phyloP scores from a whole-genome alignment of 2,888 invertebrate genomes.

The Conops quadrifasciatus region DNA sequence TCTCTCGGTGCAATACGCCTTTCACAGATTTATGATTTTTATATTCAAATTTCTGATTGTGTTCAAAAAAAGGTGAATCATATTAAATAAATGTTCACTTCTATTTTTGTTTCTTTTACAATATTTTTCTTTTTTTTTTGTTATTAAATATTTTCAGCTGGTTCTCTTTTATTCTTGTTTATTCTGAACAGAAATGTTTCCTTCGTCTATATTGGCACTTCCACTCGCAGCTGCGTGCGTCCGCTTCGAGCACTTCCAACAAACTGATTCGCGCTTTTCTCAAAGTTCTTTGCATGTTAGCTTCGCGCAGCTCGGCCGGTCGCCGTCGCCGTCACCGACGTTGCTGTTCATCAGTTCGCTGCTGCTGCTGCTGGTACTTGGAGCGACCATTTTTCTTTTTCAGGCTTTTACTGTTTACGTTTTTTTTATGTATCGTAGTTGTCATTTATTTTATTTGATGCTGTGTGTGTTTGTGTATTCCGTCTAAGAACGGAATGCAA shows the following conservation, averaged over 20 bases:
- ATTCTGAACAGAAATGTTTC: not conserved
- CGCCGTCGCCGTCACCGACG: constrained; percentile 26
- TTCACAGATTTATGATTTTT: not conserved
- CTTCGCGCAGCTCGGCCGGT: constrained; percentile 10
- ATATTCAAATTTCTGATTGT: not conserved
- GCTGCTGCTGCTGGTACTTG: constrained; percentile 21
- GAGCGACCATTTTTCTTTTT: constrained; percentile 14
- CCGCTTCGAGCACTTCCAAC: constrained; percentile 58
- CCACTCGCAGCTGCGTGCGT: constrained; percentile 51
- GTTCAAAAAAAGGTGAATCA: not conserved
- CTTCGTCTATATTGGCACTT: constrained; percentile 3
- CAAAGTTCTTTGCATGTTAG: constrained; percentile 54
- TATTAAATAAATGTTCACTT: not conserved
- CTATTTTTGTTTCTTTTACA: not conserved
- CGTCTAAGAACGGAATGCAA: not conserved
- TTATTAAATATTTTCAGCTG: not conserved
- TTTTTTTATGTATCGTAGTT: not conserved
- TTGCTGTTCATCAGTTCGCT: constrained; percentile 17
- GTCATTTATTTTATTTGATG: not conserved
- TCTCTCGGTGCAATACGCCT: too few relatives aligned
- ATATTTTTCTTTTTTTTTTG: not conserved
- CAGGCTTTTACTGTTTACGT: constrained; percentile 3
- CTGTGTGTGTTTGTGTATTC: too few relatives aligned
- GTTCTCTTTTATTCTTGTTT: constrained; percentile 35
- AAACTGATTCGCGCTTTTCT: constrained; percentile 52